Percentiles rank a stretch among this genome's conserved stretches.
Conservation (phyloP, 2,888 invertebrate genomes). For the Parochlus steinenii region DNA sequence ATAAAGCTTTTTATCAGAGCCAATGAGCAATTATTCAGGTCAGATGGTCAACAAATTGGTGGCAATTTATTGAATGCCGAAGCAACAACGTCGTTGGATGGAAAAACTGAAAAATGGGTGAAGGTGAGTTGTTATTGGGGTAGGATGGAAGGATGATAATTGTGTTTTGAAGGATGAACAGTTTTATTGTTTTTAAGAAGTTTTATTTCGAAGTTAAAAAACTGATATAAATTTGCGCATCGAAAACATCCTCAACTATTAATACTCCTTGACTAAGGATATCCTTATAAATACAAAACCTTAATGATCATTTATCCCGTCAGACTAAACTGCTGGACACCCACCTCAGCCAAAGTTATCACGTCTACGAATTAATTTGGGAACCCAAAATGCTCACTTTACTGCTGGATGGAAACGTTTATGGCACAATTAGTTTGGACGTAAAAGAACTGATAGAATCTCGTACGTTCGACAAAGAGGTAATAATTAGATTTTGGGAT, state of each 20-base stretch:
- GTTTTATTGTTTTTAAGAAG: no score
- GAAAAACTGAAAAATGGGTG: slow-evolving; percentile 6
- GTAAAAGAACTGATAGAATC: slow-evolving; percentile 3
- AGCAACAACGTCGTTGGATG: slow-evolving; percentile 1
- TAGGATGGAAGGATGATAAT: no score
- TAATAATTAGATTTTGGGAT: no score
- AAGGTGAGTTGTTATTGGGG: no score
- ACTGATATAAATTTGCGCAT: no score
- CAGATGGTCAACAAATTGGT: slow-evolving; percentile 1
- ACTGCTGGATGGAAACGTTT: slow-evolving; percentile 7
- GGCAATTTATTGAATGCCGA: slow-evolving; percentile 1
- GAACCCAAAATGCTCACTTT: slow-evolving; percentile 1
- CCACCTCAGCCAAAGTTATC: slow-evolving; percentile 4
- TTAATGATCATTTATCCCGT: no score
- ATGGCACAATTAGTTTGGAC: slow-evolving; percentile 6
- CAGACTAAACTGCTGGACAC: no score
- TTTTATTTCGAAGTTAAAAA: no score
- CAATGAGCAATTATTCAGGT: slow-evolving; percentile 6
- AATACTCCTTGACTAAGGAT: no score
- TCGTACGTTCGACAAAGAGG: slow-evolving; percentile 10
- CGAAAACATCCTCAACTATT: no score
- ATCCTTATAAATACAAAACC: no score
- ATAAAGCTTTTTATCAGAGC: slow-evolving; percentile 4
- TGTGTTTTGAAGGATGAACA: no score
- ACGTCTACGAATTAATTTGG: slow-evolving; percentile 4